Evolutionary conservation across 2,113 vertebrate species (phyloP).

Genomic region (Parotia lawesii): DNA sequence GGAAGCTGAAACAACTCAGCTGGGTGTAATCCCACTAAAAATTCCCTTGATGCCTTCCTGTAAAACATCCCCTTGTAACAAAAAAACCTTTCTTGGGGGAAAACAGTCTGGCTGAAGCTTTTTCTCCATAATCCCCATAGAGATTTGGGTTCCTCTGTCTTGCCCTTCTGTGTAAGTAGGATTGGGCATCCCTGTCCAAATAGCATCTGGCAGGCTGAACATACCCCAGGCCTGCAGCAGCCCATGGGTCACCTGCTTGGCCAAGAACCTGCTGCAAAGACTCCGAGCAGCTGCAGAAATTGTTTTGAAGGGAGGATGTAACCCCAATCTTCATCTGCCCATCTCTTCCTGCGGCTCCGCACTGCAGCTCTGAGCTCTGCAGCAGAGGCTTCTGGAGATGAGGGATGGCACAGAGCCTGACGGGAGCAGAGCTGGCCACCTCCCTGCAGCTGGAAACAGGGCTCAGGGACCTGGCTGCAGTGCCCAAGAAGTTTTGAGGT

Average conservation of each 20-base stretch:
- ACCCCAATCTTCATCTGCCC: accelerated
- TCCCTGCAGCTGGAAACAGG: background rate
- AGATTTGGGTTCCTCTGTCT: background rate
- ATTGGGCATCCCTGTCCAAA: background rate
- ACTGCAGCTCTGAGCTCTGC: background rate
- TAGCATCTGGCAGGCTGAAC: background rate
- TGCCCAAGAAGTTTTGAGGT: background rate
- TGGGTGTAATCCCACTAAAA: conserved; percentile 8
- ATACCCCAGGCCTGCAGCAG: background rate
- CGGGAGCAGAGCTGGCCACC: background rate
- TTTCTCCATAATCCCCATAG: background rate
- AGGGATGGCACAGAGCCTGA: accelerated
- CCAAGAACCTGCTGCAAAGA: background rate
- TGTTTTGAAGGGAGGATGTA: background rate
- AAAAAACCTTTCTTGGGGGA: background rate
- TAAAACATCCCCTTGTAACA: background rate
- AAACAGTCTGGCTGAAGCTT: background rate
- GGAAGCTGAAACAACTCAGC: background rate
- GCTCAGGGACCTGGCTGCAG: background rate
- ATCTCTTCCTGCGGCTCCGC: accelerated
- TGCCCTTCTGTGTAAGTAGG: background rate
- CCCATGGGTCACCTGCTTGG: background rate
- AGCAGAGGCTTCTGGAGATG: background rate
- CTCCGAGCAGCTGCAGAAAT: background rate
- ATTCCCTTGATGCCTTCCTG: conserved; percentile 10